Conservation (phyloP, 1,140 invertebrate species). For the Drosophila cardini region DNA sequence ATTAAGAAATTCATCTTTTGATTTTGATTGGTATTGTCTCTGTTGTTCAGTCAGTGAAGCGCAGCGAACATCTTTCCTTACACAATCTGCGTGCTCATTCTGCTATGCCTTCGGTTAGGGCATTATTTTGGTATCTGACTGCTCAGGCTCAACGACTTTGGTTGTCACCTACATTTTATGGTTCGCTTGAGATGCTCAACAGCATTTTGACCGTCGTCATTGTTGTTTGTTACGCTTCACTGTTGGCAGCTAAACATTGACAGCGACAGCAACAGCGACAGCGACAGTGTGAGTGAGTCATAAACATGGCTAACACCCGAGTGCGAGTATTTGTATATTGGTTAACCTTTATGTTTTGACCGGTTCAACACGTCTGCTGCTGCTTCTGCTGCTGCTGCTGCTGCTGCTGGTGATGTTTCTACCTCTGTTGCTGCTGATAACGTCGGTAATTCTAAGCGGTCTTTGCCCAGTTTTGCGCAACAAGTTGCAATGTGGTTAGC, state of each 20-base stretch:
- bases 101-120: conserved; percentile 21
- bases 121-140: conserved; percentile 14
- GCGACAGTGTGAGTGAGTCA: conserved; percentile 70
- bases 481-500: conserved; percentile 59
- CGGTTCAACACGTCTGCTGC: conserved; percentile 62
- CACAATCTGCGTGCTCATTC: conserved; percentile 40
- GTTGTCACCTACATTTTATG: conserved; percentile 63
- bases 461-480: conserved; percentile 55
- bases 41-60: conserved; percentile 26
- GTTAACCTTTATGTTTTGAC: conserved; percentile 75
- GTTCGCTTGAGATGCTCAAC: conserved; percentile 69
- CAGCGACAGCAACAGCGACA: not conserved
- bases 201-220: conserved; percentile 23
- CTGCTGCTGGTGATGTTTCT: conserved; percentile 4
- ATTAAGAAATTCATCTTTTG: conserved; percentile 24
- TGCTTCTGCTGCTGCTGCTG: conserved; percentile 8
- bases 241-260: conserved; percentile 17
- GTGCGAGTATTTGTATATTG: conserved; percentile 15
- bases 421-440: conserved; percentile 44
- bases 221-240: conserved; percentile 57
- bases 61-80: conserved; percentile 10
- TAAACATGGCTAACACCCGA: conserved; percentile 69
- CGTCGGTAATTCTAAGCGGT: conserved; percentile 55
- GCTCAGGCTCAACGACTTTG: conserved; percentile 16
- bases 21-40: conserved; percentile 29